Evolutionary conservation across 2,888 invertebrate species (phyloP).

Genomic region (Sphecodes monilicornis): DNA sequence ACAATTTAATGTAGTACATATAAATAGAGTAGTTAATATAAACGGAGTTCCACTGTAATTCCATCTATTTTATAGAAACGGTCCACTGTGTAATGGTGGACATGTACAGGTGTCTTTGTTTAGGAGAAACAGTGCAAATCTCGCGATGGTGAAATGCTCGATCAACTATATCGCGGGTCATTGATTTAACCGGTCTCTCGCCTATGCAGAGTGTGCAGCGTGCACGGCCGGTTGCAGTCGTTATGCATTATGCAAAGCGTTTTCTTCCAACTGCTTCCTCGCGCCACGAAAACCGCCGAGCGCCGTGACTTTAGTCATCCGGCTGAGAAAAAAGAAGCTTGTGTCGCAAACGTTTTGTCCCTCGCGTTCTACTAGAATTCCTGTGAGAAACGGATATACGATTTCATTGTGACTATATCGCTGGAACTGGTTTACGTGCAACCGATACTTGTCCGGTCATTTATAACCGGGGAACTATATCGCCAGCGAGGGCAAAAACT

Average conservation of each 20-base stretch:
- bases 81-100: too few species aligned
- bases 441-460: background rate
- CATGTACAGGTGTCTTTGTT: constrained; percentile 45
- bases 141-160: constrained; percentile 66
- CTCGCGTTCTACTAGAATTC: constrained; percentile 11
- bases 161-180: constrained; percentile 70
- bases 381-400: background rate
- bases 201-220: constrained; percentile 33
- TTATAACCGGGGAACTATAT: background rate
- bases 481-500: background rate
- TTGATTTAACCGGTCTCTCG: constrained; percentile 69
- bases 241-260: constrained; percentile 69
- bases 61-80: too few species aligned
- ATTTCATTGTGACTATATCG: background rate
- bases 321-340: constrained; percentile 19
- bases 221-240: constrained; percentile 49
- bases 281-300: constrained; percentile 31
- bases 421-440: background rate
- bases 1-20: too few species aligned
- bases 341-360: constrained; percentile 24
- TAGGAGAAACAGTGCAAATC: constrained; percentile 59
- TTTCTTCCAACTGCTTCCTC: constrained; percentile 42
- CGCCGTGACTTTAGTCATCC: constrained; percentile 36
- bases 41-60: too few species aligned
- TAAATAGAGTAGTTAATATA: too few species aligned